Conservation (phyloP, 2,888 invertebrate genomes). For the Pelosia muscerda region DNA sequence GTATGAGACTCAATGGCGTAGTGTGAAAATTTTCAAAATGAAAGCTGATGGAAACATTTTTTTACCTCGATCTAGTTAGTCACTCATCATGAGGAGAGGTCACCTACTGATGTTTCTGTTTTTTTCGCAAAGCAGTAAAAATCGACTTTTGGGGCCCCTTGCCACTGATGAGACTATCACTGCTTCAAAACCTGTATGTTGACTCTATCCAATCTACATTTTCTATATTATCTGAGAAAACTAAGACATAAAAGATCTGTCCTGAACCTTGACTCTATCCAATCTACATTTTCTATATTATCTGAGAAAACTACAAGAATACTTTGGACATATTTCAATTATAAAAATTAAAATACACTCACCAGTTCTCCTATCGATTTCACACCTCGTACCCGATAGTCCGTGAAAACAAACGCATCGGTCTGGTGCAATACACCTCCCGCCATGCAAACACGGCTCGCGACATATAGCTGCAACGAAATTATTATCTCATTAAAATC, state of each 20-base stretch:
- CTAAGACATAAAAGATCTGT: background rate
- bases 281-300: too few relatives aligned
- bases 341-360: slow-evolving; percentile 27
- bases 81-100: too few relatives aligned
- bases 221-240: background rate
- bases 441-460: slow-evolving; percentile 93
- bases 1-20: too few relatives aligned
- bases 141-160: too few relatives aligned
- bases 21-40: too few relatives aligned
- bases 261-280: too few relatives aligned
- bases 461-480: slow-evolving; percentile 89
- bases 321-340: background rate
- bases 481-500: background rate
- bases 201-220: too few relatives aligned
- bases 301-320: background rate
- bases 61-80: too few relatives aligned
- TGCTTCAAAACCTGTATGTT: too few relatives aligned
- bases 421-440: slow-evolving; percentile 94
- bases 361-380: slow-evolving; percentile 93
- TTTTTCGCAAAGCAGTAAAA: too few relatives aligned
- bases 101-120: too few relatives aligned
- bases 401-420: slow-evolving; percentile 95
- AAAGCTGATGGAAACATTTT: too few relatives aligned
- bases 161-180: background rate
- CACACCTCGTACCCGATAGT: slow-evolving; percentile 93